These are phyloP conservation scores for Heloderma charlesbogerti DNA, from an alignment of 2,113 vertebrate genomes.

Conservation along the genomic window DNA sequence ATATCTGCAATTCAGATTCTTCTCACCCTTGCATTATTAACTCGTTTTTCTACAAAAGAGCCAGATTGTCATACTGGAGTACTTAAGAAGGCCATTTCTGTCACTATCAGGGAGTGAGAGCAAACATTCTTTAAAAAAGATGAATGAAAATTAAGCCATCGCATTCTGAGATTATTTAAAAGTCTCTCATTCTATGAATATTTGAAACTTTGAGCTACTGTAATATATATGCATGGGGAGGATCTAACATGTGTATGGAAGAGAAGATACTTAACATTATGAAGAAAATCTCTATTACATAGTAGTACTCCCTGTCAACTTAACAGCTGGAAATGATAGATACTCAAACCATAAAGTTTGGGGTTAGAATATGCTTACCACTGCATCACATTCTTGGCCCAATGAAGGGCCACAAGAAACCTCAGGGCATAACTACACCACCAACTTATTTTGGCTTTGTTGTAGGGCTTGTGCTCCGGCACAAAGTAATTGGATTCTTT, in stretches of 20 bases:
- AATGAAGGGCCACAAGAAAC: not conserved
- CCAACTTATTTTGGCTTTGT: not conserved
- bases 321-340: not conserved
- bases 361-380: not conserved
- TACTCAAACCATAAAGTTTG: not conserved
- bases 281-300: not conserved
- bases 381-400: not conserved
- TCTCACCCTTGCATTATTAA: not conserved
- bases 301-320: not conserved
- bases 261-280: not conserved
- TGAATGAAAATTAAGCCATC: not conserved
- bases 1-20: not conserved
- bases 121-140: not conserved
- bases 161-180: constrained; percentile 6
- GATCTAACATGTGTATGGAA: not conserved
- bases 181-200: not conserved
- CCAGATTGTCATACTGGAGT: not conserved
- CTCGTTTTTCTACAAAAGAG: constrained; percentile 8
- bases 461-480: no score
- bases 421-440: not conserved
- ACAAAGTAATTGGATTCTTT: no score
- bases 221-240: not conserved
- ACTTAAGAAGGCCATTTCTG: not conserved
- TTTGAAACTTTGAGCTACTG: not conserved
- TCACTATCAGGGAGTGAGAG: not conserved